Evolutionary conservation across 1,140 invertebrate species (phyloP), one percentile per base, ranked within the genome.

Genomic region (Drosophila sechellia): DNA sequence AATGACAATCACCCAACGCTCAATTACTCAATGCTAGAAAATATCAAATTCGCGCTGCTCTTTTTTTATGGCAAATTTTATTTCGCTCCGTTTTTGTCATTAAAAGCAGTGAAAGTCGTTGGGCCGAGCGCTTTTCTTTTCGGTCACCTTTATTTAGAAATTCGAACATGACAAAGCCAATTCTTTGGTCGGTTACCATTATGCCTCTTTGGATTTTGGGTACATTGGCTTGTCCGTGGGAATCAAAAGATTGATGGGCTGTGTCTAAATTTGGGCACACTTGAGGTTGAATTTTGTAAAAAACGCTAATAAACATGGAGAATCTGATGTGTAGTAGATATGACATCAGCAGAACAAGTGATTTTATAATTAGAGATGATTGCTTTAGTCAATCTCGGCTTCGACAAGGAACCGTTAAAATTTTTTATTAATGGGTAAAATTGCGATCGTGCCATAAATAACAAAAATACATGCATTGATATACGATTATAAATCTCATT

Each of bases 21-120:
- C 75, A 86, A 86, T 86, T 86, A 89, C 83, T 89, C 66, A 86
- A 86, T 77, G 78, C 48, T 70, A 79, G 46, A 63, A 83, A 79
- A 76, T 76, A 76, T 76, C 65, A 77, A 77, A 77, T 77, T 77
- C 56, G 73, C 55, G 74, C 52, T 61, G 56, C 64, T 68, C 68
- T 27, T 56, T 64, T 17, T 64, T 65, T 46, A 49, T 57, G 56
- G 35, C 68, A 57, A 71, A 70, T 57, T 70, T 69, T 45, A 59
- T 68, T 79, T 77, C 52, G 43, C 50, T 64, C 25, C 43, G 46
- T 49, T 52, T 58, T 76, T 80, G 81, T 80, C 81, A 77, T 68
- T 84, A 79, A 72, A 48, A 53, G 45, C 74, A 85, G 81, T 87
- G 81, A 86, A 86, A 86, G 81, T 86, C 69, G 70, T 65, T 55